Base-by-base conservation (phyloP, 2,113 vertebrate species). In the Pelecanoides urinatrix region DNA sequence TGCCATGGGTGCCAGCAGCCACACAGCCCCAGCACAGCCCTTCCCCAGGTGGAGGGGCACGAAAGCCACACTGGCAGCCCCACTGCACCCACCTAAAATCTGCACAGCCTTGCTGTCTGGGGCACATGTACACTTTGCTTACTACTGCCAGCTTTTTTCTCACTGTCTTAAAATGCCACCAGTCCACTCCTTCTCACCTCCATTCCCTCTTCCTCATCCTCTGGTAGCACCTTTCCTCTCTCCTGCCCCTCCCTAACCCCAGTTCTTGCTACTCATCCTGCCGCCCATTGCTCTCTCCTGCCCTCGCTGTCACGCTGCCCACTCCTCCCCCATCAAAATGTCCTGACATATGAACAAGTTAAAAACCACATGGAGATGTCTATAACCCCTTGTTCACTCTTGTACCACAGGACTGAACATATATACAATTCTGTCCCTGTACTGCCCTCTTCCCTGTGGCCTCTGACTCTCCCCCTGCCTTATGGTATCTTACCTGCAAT, bases 221-320 rank as follows among this genome's bases (percentile, higher is more conserved):
- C 36, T 58, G 21, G 62, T 58, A 65, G 12, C 3, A 3, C 26
- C 15, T 63, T 85, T 59, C 18, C 47, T 59, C 20, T 62, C 55
- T 84, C 34, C 47, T 61, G 20, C 6, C 20, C n/a, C 10, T 55
- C 84, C 34, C 36, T 44, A 71, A 45, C 7, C 12, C 22, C 4
- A 16, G 3, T 38, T 88, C 40, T 50, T 56, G 25, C 84, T 73
- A 29, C 30, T 44, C 9, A 2, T 42, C 44, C 65, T 62, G 32
- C 7, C 13, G 38, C 47, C 42, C 47, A 20, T 20, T 0, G 0
- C 7, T 75, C 18, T 29, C 45, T n/a, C 17, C 40, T 32, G 17
- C 25, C 59, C 11, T 72, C 2, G 2, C 50, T 55, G 56, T 42
- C 52, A 25, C 1, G 1, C 19, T 65, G 36, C 25, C 34, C 7